These are phyloP conservation scores for Umimayanthus chanpuru DNA, from an alignment of 92 coral and sea anemone genomes.

Conservation along the genomic window DNA sequence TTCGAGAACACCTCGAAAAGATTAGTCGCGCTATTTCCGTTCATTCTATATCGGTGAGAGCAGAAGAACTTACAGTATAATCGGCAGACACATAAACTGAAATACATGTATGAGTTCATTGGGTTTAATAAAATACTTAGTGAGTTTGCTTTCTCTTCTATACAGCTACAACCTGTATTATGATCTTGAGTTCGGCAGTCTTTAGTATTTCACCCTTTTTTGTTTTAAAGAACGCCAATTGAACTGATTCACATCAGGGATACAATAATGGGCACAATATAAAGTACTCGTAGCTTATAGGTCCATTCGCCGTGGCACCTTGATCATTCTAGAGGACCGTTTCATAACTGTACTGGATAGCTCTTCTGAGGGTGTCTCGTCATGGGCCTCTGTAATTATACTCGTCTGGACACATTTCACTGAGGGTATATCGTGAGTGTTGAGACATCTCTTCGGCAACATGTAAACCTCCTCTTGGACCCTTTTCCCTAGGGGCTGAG, in stretches of 20 bases:
- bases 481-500: constrained; percentile 18
- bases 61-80: too few species aligned
- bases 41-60: too few species aligned
- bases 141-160: too few species aligned
- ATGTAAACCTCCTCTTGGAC: constrained; percentile 6
- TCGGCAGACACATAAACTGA: too few species aligned
- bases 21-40: too few species aligned
- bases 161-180: neutral
- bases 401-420: neutral
- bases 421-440: neutral
- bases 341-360: neutral
- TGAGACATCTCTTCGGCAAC: constrained; percentile 15
- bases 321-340: constrained; percentile 19
- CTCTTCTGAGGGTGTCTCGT: constrained; percentile 30
- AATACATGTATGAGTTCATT: too few species aligned
- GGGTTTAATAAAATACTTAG: too few species aligned
- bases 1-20: too few species aligned
- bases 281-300: constrained; percentile 5
- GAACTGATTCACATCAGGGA: neutral
- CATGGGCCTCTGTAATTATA: constrained; percentile 26
- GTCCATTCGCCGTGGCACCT: constrained; percentile 38
- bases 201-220: neutral
- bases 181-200: too few species aligned
- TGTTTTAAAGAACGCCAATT: neutral
- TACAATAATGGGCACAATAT: neutral